Evolutionary conservation across 2,888 invertebrate species (phyloP), one percentile per base, ranked within the genome.

Genomic region (Agriotes lineatus): DNA sequence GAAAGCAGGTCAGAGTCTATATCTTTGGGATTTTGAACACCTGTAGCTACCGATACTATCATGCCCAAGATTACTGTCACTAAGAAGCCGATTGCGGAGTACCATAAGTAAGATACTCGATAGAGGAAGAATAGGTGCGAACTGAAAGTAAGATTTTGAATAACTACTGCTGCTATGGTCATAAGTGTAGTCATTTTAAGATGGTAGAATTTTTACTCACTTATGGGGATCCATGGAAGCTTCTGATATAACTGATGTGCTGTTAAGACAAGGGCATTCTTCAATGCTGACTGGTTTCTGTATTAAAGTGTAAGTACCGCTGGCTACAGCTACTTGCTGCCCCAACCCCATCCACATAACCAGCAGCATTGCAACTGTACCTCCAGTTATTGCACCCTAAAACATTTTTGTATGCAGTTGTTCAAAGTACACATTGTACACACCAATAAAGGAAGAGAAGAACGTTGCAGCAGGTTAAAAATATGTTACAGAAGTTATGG

Each of bases 51-150:
- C n/a, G 96, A 95, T 35, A 91, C 90, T 1, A 89, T 61, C 44
- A 93, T 83, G 0, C 96, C 96, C 9, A 93, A 85, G 9, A 93
- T 77, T 19, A 96, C 84, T 0, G 94, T 95, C 0, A 91, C 85
- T 2, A 90, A 74, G 74, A 92, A 92, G 2, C 96, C 96, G 64
- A 96, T 89, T 59, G 90, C 90, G 5, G 95, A 94, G 84, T 96
- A 96, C 96, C 96, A 96, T 79, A 96, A 88, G 82, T 96, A 96
- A 25, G 94, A 94, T 61, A 95, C 85, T n/a, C 90, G 88, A 81
- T 92, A 95, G 67, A 95, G 68, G 59, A 82, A 74, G 62, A 82
- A 82, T 42, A 80, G 76, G 14, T 74, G 22, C 9, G 78, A 72
- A 6, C 81, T 82, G 70, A 66, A 78, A 80, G n/a, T n/a, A n/a